A percentile compares a stretch with the other conserved stretches of the same genome.
phyloP scores from a whole-genome alignment of 2,113 vertebrate species.

The Nothocercus julius region DNA sequence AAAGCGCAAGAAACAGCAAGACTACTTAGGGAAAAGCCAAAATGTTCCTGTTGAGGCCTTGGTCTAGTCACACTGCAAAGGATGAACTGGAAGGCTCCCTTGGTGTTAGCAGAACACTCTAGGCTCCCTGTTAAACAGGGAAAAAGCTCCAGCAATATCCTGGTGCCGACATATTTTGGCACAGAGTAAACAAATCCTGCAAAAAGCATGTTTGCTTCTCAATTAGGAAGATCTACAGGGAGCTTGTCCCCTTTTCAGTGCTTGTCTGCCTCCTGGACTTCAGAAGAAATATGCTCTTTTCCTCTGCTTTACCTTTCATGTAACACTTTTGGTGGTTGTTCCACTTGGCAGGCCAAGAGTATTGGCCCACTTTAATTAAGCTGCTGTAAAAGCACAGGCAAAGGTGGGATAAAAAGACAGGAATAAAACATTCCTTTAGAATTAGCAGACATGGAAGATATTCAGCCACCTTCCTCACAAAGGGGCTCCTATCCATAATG shows the following conservation, averaged over 20 bases:
- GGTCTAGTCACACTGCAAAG: fast-evolving
- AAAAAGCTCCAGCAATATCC: neutral
- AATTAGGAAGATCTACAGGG: neutral
- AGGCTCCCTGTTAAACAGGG: neutral
- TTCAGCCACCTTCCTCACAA: neutral
- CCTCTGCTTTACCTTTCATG: neutral
- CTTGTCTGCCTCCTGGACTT: neutral
- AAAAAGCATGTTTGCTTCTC: neutral
- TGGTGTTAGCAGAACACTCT: neutral
- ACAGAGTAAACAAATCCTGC: neutral
- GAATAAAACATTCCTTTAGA: neutral
- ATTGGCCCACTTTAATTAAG: neutral
- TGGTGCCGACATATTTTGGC: neutral
- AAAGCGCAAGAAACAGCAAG: neutral
- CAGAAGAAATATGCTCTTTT: neutral
- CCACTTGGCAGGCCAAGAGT: neutral
- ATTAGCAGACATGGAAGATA: neutral
- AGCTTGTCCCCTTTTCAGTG: neutral
- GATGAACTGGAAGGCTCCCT: neutral
- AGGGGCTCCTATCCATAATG: neutral
- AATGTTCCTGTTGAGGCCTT: fast-evolving
- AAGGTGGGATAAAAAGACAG: neutral
- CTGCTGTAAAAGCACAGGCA: neutral
- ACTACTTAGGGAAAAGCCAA: neutral
- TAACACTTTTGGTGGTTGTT: neutral